Evolutionary conservation across 2,113 vertebrate species (phyloP), one percentile per base, ranked within the genome.

Genomic region (Rhineura floridana): DNA sequence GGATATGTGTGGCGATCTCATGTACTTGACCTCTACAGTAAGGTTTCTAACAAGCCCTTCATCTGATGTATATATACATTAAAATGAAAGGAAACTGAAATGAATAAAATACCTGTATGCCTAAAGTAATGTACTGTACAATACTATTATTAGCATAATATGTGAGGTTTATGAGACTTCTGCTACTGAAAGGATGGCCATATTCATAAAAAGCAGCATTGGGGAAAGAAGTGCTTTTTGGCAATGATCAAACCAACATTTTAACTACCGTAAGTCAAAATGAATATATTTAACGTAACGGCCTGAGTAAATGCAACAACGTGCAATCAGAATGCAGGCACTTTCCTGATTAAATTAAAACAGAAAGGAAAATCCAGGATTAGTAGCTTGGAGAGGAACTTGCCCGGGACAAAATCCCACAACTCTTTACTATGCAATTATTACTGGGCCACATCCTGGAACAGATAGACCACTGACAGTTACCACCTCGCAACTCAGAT

Each of bases 91-190:
- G 80, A 95, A 95, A 95, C 91, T 85, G 86, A 86, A 94, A 75
- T 46, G 82, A 82, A 91, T 95, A 95, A 94, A 95, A 93, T 90
- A 91, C 93, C 80, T 93, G 92, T 94, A 95, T 95, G 92, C 90
- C 90, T 90, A 94, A 82, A 82, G 91, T 89, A 92, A 75, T 62
- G 77, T 73, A 93, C 65, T 91, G 85, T 65, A 89, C 90, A 89
- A 87, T 89, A 80, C 90, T 94, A 88, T 95, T 95, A 95, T 93
- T 88, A 89, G 83, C 82, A 83, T 84, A 93, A 93, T 91, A 78
- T 91, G 88, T 23, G 81, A 92, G 86, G 90, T 93, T 96, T 93
- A 95, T 89, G 88, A 90, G 88, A 94, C 84, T 85, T 44, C 77
- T 88, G 91, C 85, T 91, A 73, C 85, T 94, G 42, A 79, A 92